Evolutionary conservation across 2,797 vertebrate genomes (phyloP).

Genomic region (Paedocypris micromegethes): DNA sequence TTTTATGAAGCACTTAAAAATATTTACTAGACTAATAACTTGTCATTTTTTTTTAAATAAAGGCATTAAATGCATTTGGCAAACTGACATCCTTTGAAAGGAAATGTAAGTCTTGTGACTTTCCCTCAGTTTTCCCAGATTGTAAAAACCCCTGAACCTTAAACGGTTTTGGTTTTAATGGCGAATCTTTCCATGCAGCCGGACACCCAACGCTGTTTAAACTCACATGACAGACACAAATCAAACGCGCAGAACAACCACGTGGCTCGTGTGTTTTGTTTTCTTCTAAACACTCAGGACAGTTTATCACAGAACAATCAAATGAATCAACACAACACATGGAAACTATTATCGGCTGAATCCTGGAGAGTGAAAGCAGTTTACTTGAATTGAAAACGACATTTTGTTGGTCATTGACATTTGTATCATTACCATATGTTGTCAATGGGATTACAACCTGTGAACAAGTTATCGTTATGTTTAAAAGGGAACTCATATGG

Average conservation of each 20-base stretch:
- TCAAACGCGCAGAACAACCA: background rate
- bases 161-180: background rate
- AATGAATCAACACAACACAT: conserved; percentile 25
- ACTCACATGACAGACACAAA: conserved; percentile 2
- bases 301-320: conserved; percentile 13
- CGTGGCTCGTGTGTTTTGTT: conserved; percentile 19
- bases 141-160: conserved; percentile 3
- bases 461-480: too few species aligned
- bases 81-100: background rate
- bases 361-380: background rate
- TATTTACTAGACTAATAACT: background rate
- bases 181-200: background rate
- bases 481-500: too few species aligned
- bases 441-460: background rate
- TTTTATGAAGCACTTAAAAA: background rate
- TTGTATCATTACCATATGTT: conserved; percentile 1
- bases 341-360: background rate
- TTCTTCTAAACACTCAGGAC: conserved; percentile 32
- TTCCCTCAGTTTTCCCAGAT: background rate
- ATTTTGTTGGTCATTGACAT: background rate
- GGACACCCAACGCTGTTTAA: background rate
- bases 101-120: background rate
- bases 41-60: background rate
- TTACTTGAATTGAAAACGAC: background rate
- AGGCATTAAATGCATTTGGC: background rate